Percentiles rank a stretch among this genome's conserved stretches.
Evolutionary conservation across 2,888 invertebrate genomes (phyloP).

Genomic region (Parascotia fuliginaria): DNA sequence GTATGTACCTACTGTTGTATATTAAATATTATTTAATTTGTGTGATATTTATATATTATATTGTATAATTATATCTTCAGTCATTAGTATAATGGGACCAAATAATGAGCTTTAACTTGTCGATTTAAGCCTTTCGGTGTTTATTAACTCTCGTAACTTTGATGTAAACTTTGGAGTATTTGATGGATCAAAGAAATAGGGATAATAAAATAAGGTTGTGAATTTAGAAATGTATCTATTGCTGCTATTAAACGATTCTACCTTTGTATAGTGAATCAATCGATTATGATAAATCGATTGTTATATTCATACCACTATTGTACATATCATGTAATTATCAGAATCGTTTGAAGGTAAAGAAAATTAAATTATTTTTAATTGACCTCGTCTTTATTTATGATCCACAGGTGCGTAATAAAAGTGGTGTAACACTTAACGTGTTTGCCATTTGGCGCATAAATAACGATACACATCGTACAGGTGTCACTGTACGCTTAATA

Average conservation of each 20-base stretch:
- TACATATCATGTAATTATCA: slow-evolving; percentile 51
- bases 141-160: slow-evolving; percentile 13
- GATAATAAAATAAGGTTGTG: slow-evolving; percentile 31
- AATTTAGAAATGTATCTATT: slow-evolving; percentile 16
- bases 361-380: slow-evolving; percentile 62
- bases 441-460: slow-evolving; percentile 48
- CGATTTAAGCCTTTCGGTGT: slow-evolving; percentile 8
- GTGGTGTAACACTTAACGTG: slow-evolving; percentile 23
- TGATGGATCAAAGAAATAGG: neutral
- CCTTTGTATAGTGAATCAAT: neutral
- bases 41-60: slow-evolving; percentile 76
- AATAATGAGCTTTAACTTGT: slow-evolving; percentile 73
- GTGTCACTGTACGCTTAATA: slow-evolving; percentile 45
- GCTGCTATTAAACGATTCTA: neutral
- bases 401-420: slow-evolving; percentile 7
- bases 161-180: slow-evolving; percentile 9
- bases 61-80: slow-evolving; percentile 62
- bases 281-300: neutral
- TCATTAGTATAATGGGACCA: slow-evolving; percentile 66
- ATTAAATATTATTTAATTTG: slow-evolving; percentile 56
- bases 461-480: slow-evolving; percentile 63
- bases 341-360: slow-evolving; percentile 31
- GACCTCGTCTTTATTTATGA: slow-evolving; percentile 15
- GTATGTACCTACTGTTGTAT: slow-evolving; percentile 49
- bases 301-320: slow-evolving; percentile 17